Base-by-base conservation (phyloP, 2,113 vertebrate genomes). In the Oxyruncus cristatus region DNA sequence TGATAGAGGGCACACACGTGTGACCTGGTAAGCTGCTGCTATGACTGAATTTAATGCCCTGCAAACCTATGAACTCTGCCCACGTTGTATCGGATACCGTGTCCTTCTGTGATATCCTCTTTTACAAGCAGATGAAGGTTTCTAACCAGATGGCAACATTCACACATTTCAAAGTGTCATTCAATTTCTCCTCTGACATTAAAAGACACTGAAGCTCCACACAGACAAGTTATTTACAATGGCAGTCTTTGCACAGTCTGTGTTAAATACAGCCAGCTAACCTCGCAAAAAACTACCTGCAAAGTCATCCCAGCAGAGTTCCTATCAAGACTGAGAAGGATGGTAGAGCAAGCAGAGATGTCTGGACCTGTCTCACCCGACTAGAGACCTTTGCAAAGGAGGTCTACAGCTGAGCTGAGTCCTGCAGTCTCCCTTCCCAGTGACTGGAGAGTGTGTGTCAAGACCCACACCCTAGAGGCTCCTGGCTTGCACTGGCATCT, bases 401-500 rank as follows among this genome's bases (percentile, higher is more conserved):
- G 33, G 30, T 56, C 44, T 78, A 14, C 30, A 47, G 52, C 30
- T 41, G 11, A 47, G 44, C 37, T 0, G 11, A n/a, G 65, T 33
- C 22, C 66, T 0, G 0, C 84, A 77, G 46, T 55, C 12, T 73
- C 37, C 39, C 52, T 13, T 83, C n/a, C 59, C 58, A 33, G 72
- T 3, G 4, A 65, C 8, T 1, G 2, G 52, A 58, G 53, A 62
- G 15, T 5, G 0, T 6, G 21, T 33, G 46, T 12, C 24, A 39
- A 62, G 41, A 73, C 2, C 1, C 59, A 18, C 41, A 9, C 1
- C 15, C 7, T 44, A 14, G 18, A 2, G 5, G 35, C 39, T 84
- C 68, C 76, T 6, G 6, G 19, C 37, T 70, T 0, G 0, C 1
- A 1, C 1, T 30, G 68, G 55, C 66, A 53, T 30, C 0, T 53